Evolutionary conservation across 1,140 invertebrate genomes (phyloP).

Genomic region (Trinorchestia longiramus): DNA sequence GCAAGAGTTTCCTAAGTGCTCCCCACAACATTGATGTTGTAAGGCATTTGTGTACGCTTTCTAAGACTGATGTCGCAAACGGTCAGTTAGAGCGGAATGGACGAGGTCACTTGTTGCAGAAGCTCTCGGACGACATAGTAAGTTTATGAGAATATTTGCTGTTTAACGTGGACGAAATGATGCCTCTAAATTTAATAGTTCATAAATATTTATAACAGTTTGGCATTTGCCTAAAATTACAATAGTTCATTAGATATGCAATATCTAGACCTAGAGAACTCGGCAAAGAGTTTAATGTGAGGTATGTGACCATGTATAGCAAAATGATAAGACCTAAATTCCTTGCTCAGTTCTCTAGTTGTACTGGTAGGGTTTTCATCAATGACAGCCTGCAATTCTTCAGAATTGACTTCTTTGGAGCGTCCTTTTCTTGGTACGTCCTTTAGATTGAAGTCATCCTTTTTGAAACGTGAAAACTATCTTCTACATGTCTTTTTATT

Average conservation of each 20-base stretch:
- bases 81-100: background rate
- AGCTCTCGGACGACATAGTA: background rate
- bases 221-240: background rate
- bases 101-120: background rate
- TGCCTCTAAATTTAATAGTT: background rate
- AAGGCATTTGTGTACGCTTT: background rate
- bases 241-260: background rate
- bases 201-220: background rate
- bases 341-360: too few relatives aligned
- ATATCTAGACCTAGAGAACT: too few relatives aligned
- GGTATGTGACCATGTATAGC: too few relatives aligned
- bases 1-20: background rate
- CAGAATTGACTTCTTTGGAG: too few relatives aligned
- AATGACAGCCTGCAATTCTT: too few relatives aligned
- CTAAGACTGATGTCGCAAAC: background rate
- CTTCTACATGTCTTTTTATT: too few relatives aligned
- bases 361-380: too few relatives aligned
- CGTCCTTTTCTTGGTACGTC: too few relatives aligned
- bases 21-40: background rate
- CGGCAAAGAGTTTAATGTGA: too few relatives aligned
- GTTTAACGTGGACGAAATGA: background rate
- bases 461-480: too few relatives aligned
- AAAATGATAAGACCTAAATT: too few relatives aligned
- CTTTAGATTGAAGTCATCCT: too few relatives aligned
- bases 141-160: background rate